Conservation (phyloP, 2,888 invertebrate species). For the Habroteleia sp. region DNA sequence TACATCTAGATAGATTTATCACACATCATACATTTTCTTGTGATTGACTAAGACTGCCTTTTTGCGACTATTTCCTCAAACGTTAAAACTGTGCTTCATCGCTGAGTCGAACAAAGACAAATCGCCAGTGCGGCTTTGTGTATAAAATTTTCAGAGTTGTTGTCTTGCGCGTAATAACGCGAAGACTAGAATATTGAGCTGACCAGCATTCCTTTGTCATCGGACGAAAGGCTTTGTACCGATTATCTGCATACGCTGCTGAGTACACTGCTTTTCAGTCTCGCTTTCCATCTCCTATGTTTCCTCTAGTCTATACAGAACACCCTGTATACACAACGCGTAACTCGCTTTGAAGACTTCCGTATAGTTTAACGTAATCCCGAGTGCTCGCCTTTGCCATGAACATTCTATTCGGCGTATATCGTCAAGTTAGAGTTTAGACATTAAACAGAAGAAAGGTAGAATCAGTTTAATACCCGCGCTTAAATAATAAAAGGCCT, state of each 20-base stretch:
- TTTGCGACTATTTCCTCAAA: too few species aligned
- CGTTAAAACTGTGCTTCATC: too few species aligned
- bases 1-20: too few species aligned
- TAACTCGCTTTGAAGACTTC: slow-evolving; percentile 70
- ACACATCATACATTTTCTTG: too few species aligned
- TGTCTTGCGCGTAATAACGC: slow-evolving; percentile 71
- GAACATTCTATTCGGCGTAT: slow-evolving; percentile 64
- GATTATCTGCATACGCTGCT: slow-evolving; percentile 76
- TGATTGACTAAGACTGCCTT: too few species aligned
- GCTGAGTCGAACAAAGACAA: slow-evolving; percentile 1
- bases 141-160: slow-evolving; percentile 42
- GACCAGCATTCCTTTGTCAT: slow-evolving; percentile 74
- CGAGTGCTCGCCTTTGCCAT: slow-evolving; percentile 67
- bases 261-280: slow-evolving; percentile 72
- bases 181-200: slow-evolving; percentile 66
- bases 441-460: slow-evolving; percentile 28
- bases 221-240: slow-evolving; percentile 77
- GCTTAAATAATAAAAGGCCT: slow-evolving; percentile 27
- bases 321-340: slow-evolving; percentile 69
- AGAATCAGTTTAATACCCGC: slow-evolving; percentile 40
- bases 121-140: slow-evolving; percentile 18
- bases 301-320: slow-evolving; percentile 66
- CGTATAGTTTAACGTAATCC: slow-evolving; percentile 75
- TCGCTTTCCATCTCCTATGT: slow-evolving; percentile 62
- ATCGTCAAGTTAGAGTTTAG: slow-evolving; percentile 48